A percentile compares a stretch with the other conserved stretches of the same genome.
phyloP scores from a whole-genome alignment of 2,888 invertebrate genomes.

The Hirtodrosophila histrioides region DNA sequence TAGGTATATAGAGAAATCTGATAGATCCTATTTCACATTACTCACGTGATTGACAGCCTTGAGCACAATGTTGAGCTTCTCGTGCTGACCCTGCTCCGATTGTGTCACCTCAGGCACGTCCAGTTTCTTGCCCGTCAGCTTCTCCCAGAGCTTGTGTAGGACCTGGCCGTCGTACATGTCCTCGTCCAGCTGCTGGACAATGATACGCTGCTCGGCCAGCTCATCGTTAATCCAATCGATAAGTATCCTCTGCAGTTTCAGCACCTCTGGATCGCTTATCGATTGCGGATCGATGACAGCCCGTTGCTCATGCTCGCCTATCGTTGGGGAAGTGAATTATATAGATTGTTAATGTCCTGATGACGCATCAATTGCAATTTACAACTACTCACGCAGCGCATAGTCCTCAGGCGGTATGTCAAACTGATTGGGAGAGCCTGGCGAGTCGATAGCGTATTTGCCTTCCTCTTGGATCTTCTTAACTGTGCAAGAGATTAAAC shows the following conservation, averaged over 20 bases:
- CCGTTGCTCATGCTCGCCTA: constrained; percentile 98
- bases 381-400: constrained; percentile 88
- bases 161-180: constrained; percentile 99
- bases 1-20: too few species aligned
- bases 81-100: constrained; percentile 98
- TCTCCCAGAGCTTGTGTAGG: constrained; percentile 90
- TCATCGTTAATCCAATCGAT: constrained; percentile 99
- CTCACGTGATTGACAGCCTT: constrained; percentile 93
- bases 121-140: constrained; percentile 93
- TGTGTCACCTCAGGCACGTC: constrained; percentile 99
- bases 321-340: constrained; percentile 38
- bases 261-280: constrained; percentile 93
- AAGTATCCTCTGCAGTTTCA: constrained; percentile 92
- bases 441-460: constrained; percentile 97
- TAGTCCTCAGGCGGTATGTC: constrained; percentile 97
- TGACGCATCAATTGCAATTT: not conserved
- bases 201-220: constrained; percentile 96
- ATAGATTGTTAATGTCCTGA: not conserved
- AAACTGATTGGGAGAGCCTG: constrained; percentile 94
- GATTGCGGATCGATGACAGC: constrained; percentile 97
- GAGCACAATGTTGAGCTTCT: constrained; percentile 95
- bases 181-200: constrained; percentile 97
- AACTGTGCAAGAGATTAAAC: constrained; percentile 86
- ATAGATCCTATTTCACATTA: not conserved
- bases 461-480: constrained; percentile 98